Percentiles rank a stretch among this genome's conserved stretches.
Evolutionary conservation across 2,113 vertebrate species (phyloP).

Genomic region (Nicator chloris): DNA sequence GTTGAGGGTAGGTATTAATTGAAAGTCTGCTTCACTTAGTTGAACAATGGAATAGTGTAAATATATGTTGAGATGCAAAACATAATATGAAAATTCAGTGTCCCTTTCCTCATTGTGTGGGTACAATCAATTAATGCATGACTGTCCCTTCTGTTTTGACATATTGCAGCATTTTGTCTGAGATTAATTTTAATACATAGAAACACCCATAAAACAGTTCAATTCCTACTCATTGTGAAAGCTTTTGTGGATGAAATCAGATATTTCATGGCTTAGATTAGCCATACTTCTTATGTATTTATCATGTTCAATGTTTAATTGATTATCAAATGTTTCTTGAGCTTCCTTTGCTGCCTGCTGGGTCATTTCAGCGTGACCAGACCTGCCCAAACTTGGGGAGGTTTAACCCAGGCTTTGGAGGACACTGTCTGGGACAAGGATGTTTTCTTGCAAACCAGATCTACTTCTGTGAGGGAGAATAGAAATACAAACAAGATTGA

Average conservation of each 20-base stretch:
- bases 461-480: background rate
- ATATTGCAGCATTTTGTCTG: background rate
- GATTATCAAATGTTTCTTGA: background rate
- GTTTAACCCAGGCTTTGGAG: background rate
- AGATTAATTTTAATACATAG: background rate
- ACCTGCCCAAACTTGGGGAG: background rate
- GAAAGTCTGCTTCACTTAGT: conserved; percentile 37
- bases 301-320: background rate
- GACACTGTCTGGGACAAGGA: background rate
- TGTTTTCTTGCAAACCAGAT: background rate
- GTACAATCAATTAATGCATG: background rate
- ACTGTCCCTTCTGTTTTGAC: background rate
- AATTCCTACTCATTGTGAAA: background rate
- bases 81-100: background rate
- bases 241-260: background rate
- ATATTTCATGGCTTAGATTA: background rate
- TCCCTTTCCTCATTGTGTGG: background rate
- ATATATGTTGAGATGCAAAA: background rate
- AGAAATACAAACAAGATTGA: background rate
- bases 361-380: background rate
- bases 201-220: background rate
- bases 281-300: background rate
- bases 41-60: background rate
- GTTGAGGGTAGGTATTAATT: background rate
- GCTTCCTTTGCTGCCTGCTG: background rate